Evolutionary conservation across 1,140 invertebrate genomes (phyloP).

Genomic region (Metaphire vulgaris): DNA sequence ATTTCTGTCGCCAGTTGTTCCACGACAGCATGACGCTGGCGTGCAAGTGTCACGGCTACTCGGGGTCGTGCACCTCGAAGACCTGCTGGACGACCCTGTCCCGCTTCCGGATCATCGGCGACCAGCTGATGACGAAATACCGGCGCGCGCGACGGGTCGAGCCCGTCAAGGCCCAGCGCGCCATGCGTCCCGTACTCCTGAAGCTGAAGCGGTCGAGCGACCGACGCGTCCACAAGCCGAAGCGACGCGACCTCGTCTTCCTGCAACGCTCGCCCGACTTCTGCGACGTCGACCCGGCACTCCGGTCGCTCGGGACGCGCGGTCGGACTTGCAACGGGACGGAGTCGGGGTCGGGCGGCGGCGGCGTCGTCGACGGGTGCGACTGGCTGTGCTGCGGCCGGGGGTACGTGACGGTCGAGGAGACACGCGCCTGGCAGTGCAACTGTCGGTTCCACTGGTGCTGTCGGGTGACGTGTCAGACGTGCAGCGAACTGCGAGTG

Average conservation of each 20-base stretch:
- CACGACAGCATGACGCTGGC: slow-evolving; percentile 46
- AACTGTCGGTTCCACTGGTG: slow-evolving; percentile 56
- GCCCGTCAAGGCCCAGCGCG: slow-evolving; percentile 38
- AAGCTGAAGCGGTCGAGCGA: slow-evolving; percentile 3
- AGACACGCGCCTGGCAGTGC: slow-evolving; percentile 51
- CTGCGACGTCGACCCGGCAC: slow-evolving; percentile 58
- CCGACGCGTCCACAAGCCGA: slow-evolving; percentile 65
- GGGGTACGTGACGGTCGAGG: slow-evolving; percentile 55
- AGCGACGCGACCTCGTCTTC: slow-evolving; percentile 81
- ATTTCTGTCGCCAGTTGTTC: slow-evolving; percentile 40
- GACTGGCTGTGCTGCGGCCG: slow-evolving; percentile 57
- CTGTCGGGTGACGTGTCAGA: slow-evolving; percentile 54
- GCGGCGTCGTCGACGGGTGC: slow-evolving; percentile 52
- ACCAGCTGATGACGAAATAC: slow-evolving; percentile 73
- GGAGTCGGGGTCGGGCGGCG: slow-evolving; percentile 57
- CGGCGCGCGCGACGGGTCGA: slow-evolving; percentile 68
- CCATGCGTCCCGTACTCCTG: slow-evolving; percentile 30
- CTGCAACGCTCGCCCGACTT: slow-evolving; percentile 84
- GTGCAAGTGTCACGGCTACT: slow-evolving; percentile 94
- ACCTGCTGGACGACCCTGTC: slow-evolving; percentile 93
- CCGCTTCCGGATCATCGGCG: slow-evolving; percentile 74
- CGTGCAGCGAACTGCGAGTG: slow-evolving; percentile 50
- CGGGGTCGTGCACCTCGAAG: slow-evolving; percentile 86
- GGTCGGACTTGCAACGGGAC: slow-evolving; percentile 53
- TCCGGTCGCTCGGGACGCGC: slow-evolving; percentile 50